Evolutionary conservation across 2,797 vertebrate genomes (phyloP).

Genomic region (Gambusia yucatana): DNA sequence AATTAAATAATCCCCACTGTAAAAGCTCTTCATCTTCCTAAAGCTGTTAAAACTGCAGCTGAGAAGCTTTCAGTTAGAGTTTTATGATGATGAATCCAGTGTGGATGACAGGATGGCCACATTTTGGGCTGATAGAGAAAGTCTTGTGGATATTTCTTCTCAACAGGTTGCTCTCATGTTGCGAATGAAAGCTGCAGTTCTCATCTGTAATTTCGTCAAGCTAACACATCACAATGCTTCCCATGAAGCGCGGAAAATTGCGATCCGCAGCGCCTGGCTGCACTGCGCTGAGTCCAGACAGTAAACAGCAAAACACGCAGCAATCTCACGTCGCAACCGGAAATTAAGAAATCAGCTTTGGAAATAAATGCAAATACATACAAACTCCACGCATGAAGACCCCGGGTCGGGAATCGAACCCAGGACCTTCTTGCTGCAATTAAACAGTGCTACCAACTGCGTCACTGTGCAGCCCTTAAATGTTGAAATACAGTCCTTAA

Average conservation of each 20-base stretch:
- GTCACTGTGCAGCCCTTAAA: no score
- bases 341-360: background rate
- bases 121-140: background rate
- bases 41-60: background rate
- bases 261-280: conserved; percentile 28
- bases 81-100: background rate
- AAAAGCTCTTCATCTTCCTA: no score
- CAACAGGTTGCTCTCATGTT: background rate
- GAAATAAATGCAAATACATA: background rate
- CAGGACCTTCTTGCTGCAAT: no score
- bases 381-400: no score
- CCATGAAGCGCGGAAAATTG: background rate
- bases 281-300: conserved; percentile 46
- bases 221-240: no score
- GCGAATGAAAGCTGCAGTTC: background rate
- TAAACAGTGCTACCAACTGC: no score
- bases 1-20: no score
- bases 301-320: background rate
- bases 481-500: background rate
- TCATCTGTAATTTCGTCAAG: background rate
- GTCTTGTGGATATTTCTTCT: background rate
- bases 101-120: background rate
- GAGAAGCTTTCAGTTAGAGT: background rate
- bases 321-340: conserved; percentile 8
- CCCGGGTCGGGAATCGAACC: no score